A percentile compares a stretch with the other conserved stretches of the same genome.
phyloP scores from a whole-genome alignment of 2,113 vertebrate genomes.

The Cepphus grylle region DNA sequence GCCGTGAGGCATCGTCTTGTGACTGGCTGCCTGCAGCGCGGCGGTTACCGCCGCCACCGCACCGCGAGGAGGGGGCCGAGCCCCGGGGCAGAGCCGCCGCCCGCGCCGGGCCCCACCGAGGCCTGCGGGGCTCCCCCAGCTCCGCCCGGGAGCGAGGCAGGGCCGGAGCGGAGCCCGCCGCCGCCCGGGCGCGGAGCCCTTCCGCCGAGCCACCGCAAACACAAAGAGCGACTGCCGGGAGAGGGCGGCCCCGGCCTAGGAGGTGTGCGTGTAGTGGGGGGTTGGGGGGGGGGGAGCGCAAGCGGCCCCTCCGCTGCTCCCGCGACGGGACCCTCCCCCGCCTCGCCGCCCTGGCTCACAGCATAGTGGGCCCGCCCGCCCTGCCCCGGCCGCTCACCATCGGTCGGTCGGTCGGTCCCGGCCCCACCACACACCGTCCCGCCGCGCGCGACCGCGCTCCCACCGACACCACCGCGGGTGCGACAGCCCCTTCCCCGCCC shows the following conservation, averaged over 20 bases:
- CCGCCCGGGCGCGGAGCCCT: neutral
- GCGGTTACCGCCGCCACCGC: neutral
- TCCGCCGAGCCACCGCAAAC: neutral
- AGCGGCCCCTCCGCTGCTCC: neutral
- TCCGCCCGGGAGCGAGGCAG: neutral
- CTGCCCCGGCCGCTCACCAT: neutral
- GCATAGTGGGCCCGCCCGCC: neutral
- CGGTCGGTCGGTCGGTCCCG: too few relatives aligned
- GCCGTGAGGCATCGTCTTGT: neutral
- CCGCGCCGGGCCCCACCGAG: too few relatives aligned
- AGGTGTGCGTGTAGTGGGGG: too few relatives aligned
- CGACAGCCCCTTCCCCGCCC: neutral
- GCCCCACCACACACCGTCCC: neutral
- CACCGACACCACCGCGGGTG: neutral
- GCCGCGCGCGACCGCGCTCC: neutral
- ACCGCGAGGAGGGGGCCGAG: neutral
- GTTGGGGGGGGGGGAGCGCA: too few relatives aligned
- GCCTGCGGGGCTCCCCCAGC: neutral
- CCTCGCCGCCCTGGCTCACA: neutral
- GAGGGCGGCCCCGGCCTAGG: neutral
- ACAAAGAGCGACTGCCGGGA: neutral
- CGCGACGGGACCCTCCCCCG: too few relatives aligned
- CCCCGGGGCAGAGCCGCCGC: too few relatives aligned
- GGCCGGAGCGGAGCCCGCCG: neutral
- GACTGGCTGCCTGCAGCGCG: neutral